phyloP scores from a whole-genome alignment of 2,888 invertebrate genomes.

The Rhamnusium bicolor region DNA sequence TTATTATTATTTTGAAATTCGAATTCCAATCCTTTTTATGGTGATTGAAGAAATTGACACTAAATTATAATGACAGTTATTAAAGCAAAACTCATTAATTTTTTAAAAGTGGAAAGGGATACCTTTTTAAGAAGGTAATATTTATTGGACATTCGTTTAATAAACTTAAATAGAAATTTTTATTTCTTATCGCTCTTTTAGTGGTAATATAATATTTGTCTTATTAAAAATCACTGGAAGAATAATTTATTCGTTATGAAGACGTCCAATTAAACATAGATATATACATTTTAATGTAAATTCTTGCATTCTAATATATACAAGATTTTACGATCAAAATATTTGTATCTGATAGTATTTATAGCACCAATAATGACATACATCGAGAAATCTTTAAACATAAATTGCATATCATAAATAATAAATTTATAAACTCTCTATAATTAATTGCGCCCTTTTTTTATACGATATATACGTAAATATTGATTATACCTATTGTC shows the following conservation, averaged over 20 bases:
- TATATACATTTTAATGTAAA: slow-evolving; percentile 31
- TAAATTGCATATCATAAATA: neutral
- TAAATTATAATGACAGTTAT: slow-evolving; percentile 35
- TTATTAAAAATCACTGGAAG: slow-evolving; percentile 20
- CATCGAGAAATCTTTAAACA: neutral
- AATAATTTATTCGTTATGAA: slow-evolving; percentile 31
- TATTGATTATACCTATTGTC: neutral
- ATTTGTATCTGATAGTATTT: slow-evolving; percentile 24
- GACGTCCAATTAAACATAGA: slow-evolving; percentile 31
- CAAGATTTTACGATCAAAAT: slow-evolving; percentile 31
- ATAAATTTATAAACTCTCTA: neutral
- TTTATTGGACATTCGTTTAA: slow-evolving; percentile 29
- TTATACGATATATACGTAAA: neutral
- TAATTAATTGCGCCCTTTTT: neutral
- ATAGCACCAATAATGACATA: slow-evolving; percentile 8
- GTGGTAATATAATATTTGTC: slow-evolving; percentile 29
- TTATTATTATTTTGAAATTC: slow-evolving; percentile 11
- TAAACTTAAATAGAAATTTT: slow-evolving; percentile 32
- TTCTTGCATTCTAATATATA: slow-evolving; percentile 32
- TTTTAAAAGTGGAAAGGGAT: slow-evolving; percentile 7
- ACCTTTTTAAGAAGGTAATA: slow-evolving; percentile 24
- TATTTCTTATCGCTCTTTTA: slow-evolving; percentile 18
- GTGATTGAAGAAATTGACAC: slow-evolving; percentile 28
- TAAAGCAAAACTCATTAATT: slow-evolving; percentile 34
- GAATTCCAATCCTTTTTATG: slow-evolving; percentile 14